Conservation (phyloP, 2,797 vertebrate species). For the Liparis tanakae region DNA sequence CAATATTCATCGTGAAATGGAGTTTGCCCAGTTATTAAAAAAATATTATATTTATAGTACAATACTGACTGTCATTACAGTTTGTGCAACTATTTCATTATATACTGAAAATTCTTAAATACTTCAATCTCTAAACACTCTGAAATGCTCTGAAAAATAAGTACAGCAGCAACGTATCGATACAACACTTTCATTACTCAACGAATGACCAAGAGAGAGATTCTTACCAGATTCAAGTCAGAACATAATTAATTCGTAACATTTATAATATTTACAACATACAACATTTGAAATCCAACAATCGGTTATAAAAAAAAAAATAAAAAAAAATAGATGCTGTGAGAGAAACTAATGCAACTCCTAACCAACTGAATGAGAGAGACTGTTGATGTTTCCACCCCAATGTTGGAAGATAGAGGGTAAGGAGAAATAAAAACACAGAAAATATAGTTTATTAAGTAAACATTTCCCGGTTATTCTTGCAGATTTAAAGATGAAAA, state of each 20-base stretch:
- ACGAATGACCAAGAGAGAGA: neutral
- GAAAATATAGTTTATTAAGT: neutral
- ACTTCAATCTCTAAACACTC: no score
- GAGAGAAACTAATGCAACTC: neutral
- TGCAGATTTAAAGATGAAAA: conserved; percentile 5
- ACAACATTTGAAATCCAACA: neutral
- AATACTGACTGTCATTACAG: no score
- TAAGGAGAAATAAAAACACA: neutral
- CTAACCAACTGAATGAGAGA: neutral
- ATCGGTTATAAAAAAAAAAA: no score
- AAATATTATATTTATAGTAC: no score
- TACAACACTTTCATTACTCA: neutral
- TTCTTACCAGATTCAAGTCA: neutral
- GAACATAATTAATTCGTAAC: neutral
- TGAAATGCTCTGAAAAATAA: no score
- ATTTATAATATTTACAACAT: neutral
- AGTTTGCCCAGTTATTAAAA: neutral
- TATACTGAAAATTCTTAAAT: no score
- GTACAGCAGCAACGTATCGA: neutral
- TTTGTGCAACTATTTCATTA: neutral
- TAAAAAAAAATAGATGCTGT: neutral
- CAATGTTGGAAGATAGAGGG: neutral
- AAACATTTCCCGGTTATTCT: conserved; percentile 16
- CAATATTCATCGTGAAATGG: neutral
- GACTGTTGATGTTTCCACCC: neutral